These are phyloP conservation scores for Planococcus citri DNA, from an alignment of 1,140 invertebrate genomes.

Conservation along the genomic window DNA sequence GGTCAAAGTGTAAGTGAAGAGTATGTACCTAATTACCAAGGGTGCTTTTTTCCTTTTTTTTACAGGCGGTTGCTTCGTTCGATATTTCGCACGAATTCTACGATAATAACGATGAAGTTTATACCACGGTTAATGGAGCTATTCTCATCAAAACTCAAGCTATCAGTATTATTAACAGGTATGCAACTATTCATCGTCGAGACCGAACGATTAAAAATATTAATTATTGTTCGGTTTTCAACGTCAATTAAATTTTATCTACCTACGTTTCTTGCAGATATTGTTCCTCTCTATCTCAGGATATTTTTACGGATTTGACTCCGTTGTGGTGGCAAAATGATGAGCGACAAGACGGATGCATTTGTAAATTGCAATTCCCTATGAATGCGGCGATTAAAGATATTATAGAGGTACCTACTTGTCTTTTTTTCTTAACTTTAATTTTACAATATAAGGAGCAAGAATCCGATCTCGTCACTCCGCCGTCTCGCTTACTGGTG, in stretches of 20 bases:
- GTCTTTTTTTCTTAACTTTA: too few relatives aligned
- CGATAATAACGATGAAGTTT: background rate
- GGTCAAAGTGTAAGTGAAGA: too few relatives aligned
- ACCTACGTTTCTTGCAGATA: slow-evolving; percentile 39
- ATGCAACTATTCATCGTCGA: too few relatives aligned
- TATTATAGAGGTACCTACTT: slow-evolving; percentile 25
- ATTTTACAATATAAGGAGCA: too few relatives aligned
- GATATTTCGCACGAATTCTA: background rate
- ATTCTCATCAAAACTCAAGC: background rate
- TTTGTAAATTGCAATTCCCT: slow-evolving; percentile 25
- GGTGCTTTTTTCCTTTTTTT: background rate
- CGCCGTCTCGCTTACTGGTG: too few relatives aligned
- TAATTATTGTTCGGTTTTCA: too few relatives aligned
- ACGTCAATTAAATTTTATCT: slow-evolving; percentile 16
- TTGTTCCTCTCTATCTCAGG: slow-evolving; percentile 42
- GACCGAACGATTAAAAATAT: too few relatives aligned
- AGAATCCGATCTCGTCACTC: too few relatives aligned
- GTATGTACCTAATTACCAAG: too few relatives aligned
- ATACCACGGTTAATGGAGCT: background rate
- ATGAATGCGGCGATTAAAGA: slow-evolving; percentile 24
- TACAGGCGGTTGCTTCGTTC: background rate
- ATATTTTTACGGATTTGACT: slow-evolving; percentile 18
- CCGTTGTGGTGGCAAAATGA: slow-evolving; percentile 26
- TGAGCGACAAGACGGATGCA: background rate
- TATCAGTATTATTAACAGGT: background rate